phyloP scores from a whole-genome alignment of 2,113 vertebrate genomes.

The Tachysurus fulvidraco region DNA sequence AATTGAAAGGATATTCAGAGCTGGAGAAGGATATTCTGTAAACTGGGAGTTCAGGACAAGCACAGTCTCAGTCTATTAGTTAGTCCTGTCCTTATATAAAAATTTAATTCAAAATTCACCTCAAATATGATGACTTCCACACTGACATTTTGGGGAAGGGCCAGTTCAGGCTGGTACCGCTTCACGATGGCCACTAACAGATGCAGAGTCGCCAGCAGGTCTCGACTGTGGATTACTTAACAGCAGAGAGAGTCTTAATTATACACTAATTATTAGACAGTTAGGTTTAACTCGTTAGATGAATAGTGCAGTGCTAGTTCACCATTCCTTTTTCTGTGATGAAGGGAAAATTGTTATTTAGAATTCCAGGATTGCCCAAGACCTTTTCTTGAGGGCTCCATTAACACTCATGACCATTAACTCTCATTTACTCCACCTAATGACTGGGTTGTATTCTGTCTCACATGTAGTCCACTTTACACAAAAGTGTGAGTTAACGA shows the following conservation, averaged over 20 bases:
- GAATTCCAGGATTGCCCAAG: background rate
- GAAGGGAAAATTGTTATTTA: background rate
- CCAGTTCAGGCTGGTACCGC: slow-evolving; percentile 77
- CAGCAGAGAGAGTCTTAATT: slow-evolving; percentile 1
- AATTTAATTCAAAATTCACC: slow-evolving; percentile 65
- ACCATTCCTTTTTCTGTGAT: background rate
- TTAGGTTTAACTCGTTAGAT: background rate
- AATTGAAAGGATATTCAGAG: background rate
- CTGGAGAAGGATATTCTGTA: background rate
- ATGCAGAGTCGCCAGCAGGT: slow-evolving; percentile 86
- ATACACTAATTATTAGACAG: background rate
- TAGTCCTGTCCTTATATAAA: too few species aligned
- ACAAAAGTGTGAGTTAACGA: background rate
- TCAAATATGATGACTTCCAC: slow-evolving; percentile 83
- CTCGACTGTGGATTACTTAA: slow-evolving; percentile 83
- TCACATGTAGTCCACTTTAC: too few species aligned
- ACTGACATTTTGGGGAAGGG: slow-evolving; percentile 77
- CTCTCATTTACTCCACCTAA: background rate
- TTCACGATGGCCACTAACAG: slow-evolving; percentile 88
- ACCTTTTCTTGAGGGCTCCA: background rate
- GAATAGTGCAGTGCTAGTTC: background rate
- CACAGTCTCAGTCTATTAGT: background rate
- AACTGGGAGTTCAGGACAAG: background rate
- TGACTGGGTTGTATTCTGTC: background rate
- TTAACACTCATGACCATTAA: background rate